phyloP scores from a whole-genome alignment of 2,113 vertebrate genomes.

The Malurus cyaneus region DNA sequence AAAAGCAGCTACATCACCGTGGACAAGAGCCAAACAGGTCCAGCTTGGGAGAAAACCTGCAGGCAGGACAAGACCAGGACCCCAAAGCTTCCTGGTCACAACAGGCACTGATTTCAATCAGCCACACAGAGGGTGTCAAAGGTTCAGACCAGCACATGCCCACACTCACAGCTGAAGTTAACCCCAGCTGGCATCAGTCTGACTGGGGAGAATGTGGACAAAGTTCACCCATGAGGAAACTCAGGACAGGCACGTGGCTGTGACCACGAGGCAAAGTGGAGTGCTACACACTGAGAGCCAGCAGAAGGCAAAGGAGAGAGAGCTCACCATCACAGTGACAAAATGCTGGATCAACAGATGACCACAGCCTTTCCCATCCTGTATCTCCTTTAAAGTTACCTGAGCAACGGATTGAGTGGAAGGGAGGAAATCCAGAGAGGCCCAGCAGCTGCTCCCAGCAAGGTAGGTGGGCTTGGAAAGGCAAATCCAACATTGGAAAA shows the following conservation, averaged over 20 bases:
- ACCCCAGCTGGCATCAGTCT: neutral
- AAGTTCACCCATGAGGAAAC: neutral
- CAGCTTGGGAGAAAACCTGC: accelerated
- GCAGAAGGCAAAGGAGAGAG: neutral
- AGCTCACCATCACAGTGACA: neutral
- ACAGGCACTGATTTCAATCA: neutral
- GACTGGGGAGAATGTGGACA: neutral
- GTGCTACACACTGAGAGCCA: neutral
- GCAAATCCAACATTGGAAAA: neutral
- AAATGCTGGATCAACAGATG: neutral
- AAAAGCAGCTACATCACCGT: neutral
- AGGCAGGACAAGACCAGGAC: neutral
- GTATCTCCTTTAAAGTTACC: neutral
- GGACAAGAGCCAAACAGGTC: neutral
- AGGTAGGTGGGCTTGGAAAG: neutral
- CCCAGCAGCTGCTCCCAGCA: neutral
- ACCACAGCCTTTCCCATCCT: neutral
- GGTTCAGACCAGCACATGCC: neutral
- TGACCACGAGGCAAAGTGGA: neutral
- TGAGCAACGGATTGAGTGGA: neutral
- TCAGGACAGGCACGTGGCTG: accelerated
- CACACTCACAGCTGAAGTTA: neutral
- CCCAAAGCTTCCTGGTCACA: neutral
- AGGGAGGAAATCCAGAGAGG: neutral
- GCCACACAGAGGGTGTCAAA: neutral